These are phyloP conservation scores for Callinectes sapidus DNA, from an alignment of 2,888 invertebrate species.

Conservation along the genomic window DNA sequence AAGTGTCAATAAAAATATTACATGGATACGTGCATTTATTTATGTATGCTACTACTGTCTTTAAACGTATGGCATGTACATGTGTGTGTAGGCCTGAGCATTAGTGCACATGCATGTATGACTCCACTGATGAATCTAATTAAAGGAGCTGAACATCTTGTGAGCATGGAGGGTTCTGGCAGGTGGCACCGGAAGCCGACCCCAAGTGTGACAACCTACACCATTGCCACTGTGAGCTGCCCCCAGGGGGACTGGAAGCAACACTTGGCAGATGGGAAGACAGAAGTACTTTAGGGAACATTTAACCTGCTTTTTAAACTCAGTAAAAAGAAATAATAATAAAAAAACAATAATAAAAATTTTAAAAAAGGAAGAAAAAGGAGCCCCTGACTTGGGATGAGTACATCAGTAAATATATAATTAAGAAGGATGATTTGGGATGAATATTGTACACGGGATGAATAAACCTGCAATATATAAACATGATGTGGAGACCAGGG, in stretches of 20 bases:
- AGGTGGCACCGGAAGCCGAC: slow-evolving; percentile 53
- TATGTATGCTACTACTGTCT: slow-evolving; percentile 32
- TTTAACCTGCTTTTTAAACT: slow-evolving; percentile 37
- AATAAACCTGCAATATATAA: slow-evolving; percentile 65
- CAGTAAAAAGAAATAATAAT: not conserved
- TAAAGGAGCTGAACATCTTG: slow-evolving; percentile 7
- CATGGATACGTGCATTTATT: slow-evolving; percentile 16
- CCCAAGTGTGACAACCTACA: slow-evolving; percentile 55
- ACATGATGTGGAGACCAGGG: slow-evolving; percentile 54
- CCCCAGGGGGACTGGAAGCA: slow-evolving; percentile 16
- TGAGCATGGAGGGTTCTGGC: slow-evolving; percentile 48
- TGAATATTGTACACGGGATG: slow-evolving; percentile 61
- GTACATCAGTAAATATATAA: slow-evolving; percentile 56
- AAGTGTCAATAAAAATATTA: slow-evolving; percentile 13
- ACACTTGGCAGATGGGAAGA: slow-evolving; percentile 49
- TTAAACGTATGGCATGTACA: slow-evolving; percentile 1
- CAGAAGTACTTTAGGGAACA: slow-evolving; percentile 51
- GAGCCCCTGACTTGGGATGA: slow-evolving; percentile 60
- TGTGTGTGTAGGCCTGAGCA: slow-evolving; percentile 40
- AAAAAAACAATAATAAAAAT: not conserved
- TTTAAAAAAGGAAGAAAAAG: slow-evolving; percentile 2
- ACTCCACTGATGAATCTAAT: not conserved
- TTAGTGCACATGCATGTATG: slow-evolving; percentile 21
- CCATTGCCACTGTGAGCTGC: slow-evolving; percentile 30
- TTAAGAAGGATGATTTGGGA: slow-evolving; percentile 40